Percentiles rank a stretch among this genome's conserved stretches.
These are phyloP conservation scores for Disparrhopalites patrizii DNA, from an alignment of 2,888 invertebrate genomes.

Conservation along the genomic window DNA sequence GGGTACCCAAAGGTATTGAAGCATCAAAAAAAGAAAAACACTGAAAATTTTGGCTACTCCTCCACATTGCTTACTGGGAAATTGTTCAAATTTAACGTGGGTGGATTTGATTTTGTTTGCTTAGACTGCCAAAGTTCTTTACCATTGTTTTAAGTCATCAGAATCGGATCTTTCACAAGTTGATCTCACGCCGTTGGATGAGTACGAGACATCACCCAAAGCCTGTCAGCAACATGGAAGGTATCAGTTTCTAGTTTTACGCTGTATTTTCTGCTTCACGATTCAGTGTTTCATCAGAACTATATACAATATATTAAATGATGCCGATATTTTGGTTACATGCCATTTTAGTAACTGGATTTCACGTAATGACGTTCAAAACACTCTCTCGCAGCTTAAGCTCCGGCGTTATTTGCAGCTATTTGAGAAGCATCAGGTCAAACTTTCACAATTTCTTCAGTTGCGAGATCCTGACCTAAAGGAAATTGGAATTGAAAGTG, in stretches of 20 bases:
- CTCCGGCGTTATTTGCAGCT: constrained; percentile 23
- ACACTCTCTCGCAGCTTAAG: constrained; percentile 22
- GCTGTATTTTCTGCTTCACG: background rate
- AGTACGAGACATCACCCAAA: background rate
- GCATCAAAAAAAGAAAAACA: too few species aligned
- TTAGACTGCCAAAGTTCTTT: constrained; percentile 6
- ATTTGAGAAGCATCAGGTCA: constrained; percentile 30
- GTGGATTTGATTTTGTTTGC: background rate
- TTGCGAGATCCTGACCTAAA: constrained; percentile 31
- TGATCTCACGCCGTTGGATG: background rate
- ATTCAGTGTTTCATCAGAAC: too few species aligned
- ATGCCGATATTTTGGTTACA: too few species aligned
- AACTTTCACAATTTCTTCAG: constrained; percentile 26
- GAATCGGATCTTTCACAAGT: background rate
- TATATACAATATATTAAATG: too few species aligned
- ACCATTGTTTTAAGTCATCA: background rate
- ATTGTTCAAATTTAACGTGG: too few species aligned
- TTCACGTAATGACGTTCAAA: constrained; percentile 20
- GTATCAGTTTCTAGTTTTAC: background rate
- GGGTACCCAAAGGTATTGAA: constrained; percentile 16
- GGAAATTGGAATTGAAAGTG: constrained; percentile 29
- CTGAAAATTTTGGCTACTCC: too few species aligned
- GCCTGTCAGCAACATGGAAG: background rate
- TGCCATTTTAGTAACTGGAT: too few species aligned
- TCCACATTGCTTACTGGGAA: too few species aligned